Percentiles rank a stretch among this genome's conserved stretches.
These are phyloP conservation scores for Chlorocebus sabaeus DNA, from an alignment of 2,113 vertebrate genomes.

Conservation along the genomic window DNA sequence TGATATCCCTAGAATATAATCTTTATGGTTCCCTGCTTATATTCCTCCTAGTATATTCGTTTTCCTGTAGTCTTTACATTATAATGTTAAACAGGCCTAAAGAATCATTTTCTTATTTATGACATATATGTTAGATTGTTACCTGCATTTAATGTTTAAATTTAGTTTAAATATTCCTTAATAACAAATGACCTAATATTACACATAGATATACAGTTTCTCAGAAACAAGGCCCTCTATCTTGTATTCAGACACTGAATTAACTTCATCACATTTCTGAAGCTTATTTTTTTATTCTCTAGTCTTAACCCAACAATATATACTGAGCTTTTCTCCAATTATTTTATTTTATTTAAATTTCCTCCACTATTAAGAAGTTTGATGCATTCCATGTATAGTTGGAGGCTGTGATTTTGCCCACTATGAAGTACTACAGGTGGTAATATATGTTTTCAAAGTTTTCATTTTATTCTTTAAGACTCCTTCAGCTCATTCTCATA, in stretches of 20 bases:
- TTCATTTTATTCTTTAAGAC: conserved; percentile 47
- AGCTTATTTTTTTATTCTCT: not conserved
- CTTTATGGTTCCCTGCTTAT: not conserved
- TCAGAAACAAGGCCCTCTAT: not conserved
- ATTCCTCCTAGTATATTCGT: not conserved
- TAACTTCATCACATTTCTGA: not conserved
- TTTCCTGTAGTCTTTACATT: not conserved
- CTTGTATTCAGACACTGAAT: not conserved
- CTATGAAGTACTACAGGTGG: not conserved
- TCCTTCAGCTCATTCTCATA: conserved; percentile 41
- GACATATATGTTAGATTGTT: not conserved
- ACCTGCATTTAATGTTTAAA: not conserved
- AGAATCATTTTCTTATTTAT: not conserved
- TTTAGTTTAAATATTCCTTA: not conserved
- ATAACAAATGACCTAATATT: not conserved
- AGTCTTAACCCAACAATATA: conserved; percentile 11
- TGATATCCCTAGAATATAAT: not conserved
- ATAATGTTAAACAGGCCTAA: not conserved
- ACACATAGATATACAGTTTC: not conserved
- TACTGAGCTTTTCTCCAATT: not conserved
- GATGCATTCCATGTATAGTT: not conserved
- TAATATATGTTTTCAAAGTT: conserved; percentile 38
- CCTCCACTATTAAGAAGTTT: not conserved
- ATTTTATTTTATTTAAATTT: conserved; percentile 35
- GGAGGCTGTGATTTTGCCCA: not conserved